Percentiles rank a stretch among this genome's conserved stretches.
phyloP scores from a whole-genome alignment of 2,888 invertebrate genomes.

The Andrena bicolor region DNA sequence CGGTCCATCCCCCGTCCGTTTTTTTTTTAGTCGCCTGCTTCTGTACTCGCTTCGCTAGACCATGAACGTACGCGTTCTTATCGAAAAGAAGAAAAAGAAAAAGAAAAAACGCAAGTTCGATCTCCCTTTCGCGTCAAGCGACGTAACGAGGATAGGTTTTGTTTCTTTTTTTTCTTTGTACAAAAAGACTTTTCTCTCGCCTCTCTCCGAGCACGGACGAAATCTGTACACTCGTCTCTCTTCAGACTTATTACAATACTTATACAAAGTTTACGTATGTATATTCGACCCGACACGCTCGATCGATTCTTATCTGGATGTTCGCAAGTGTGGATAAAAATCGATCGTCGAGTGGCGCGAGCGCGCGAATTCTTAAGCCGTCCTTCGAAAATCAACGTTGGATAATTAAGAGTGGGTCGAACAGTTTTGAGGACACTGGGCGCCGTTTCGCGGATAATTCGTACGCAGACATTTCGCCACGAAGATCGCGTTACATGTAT shows the following conservation, averaged over 20 bases:
- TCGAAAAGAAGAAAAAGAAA: conserved; percentile 33
- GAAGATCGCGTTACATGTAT: not conserved
- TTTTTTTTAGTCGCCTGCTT: not conserved
- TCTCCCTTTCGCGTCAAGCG: conserved; percentile 10
- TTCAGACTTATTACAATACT: conserved; percentile 59
- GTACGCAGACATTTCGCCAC: not conserved
- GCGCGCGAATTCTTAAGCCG: conserved; percentile 51
- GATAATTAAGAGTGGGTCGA: conserved; percentile 44
- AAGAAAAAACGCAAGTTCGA: conserved; percentile 31
- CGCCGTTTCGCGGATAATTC: conserved; percentile 21
- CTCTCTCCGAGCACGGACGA: conserved; percentile 58
- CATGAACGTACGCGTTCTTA: conserved; percentile 49
- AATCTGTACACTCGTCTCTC: conserved; percentile 60
- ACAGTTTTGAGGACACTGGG: conserved; percentile 48
- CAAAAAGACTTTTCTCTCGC: conserved; percentile 56
- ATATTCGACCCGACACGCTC: conserved; percentile 47
- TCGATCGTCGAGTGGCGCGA: conserved; percentile 36
- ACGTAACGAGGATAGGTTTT: conserved; percentile 46
- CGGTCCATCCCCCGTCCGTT: conserved; percentile 6
- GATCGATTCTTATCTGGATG: conserved; percentile 42
- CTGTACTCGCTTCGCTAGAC: conserved; percentile 45
- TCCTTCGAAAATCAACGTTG: conserved; percentile 29
- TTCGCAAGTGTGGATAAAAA: conserved; percentile 24
- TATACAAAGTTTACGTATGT: conserved; percentile 63
- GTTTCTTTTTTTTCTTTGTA: conserved; percentile 32